Evolutionary conservation across 1,140 invertebrate genomes (phyloP).

Genomic region (Agrilus planipennis): DNA sequence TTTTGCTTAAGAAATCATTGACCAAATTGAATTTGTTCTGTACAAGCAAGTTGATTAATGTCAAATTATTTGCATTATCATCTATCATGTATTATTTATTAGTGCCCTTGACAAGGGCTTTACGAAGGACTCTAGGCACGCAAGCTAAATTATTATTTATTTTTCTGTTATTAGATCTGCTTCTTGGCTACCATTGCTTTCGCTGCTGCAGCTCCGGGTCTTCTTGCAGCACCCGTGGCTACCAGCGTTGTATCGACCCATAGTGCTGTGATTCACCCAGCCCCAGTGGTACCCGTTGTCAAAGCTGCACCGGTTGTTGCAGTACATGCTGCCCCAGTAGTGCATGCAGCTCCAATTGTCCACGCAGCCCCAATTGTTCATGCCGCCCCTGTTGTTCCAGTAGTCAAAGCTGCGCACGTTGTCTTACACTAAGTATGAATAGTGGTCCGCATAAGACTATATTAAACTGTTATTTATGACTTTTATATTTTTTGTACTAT

Average conservation of each 20-base stretch:
- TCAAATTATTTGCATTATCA: no score
- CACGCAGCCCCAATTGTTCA: conserved; percentile 33
- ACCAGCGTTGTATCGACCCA: conserved; percentile 38
- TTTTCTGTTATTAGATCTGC: conserved; percentile 30
- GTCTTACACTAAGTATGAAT: no score
- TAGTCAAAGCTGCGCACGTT: background rate
- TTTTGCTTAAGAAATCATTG: no score
- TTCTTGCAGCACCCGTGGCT: conserved; percentile 34
- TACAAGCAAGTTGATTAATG: no score
- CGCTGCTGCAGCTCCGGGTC: conserved; percentile 37
- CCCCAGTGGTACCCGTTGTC: conserved; percentile 32
- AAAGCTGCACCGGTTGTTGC: conserved; percentile 32
- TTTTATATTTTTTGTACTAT: no score
- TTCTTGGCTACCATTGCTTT: conserved; percentile 41
- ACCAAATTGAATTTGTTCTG: no score
- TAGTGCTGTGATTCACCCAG: conserved; percentile 33
- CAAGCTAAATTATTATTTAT: background rate
- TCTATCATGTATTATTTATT: no score
- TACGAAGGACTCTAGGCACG: background rate
- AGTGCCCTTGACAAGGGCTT: no score
- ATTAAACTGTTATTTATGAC: no score
- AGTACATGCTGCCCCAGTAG: conserved; percentile 32
- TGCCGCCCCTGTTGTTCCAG: background rate
- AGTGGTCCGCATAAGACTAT: no score
- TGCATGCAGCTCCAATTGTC: conserved; percentile 37